These are phyloP conservation scores for Listronotus bonariensis DNA, from an alignment of 1,140 invertebrate species.

Conservation along the genomic window DNA sequence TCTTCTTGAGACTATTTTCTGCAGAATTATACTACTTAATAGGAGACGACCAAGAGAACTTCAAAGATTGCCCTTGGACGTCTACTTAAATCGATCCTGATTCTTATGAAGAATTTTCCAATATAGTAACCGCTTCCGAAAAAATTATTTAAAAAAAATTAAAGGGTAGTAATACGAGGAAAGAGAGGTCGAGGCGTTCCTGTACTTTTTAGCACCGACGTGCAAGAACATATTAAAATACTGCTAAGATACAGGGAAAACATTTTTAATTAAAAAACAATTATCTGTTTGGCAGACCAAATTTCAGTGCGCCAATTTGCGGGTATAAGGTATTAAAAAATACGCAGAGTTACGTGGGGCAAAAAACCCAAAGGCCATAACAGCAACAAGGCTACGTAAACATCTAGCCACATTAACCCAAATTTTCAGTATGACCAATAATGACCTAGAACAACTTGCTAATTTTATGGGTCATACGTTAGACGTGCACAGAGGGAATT, in stretches of 20 bases:
- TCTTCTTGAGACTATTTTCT: too few species aligned
- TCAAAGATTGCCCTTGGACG: too few species aligned
- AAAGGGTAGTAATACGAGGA: constrained; percentile 37
- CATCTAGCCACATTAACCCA: constrained; percentile 52
- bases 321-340: constrained; percentile 48
- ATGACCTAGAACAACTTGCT: constrained; percentile 48
- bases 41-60: too few species aligned
- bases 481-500: constrained; percentile 28
- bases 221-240: constrained; percentile 36
- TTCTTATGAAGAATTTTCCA: constrained; percentile 36
- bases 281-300: constrained; percentile 44
- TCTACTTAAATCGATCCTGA: too few species aligned
- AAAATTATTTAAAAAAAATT: constrained; percentile 35
- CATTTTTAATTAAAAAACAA: constrained; percentile 17
- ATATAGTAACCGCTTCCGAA: constrained; percentile 25
- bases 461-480: constrained; percentile 49
- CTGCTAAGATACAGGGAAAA: constrained; percentile 19
- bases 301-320: constrained; percentile 28
- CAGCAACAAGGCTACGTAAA: constrained; percentile 47
- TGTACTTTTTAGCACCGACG: constrained; percentile 34
- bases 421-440: constrained; percentile 47
- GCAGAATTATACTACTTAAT: too few species aligned
- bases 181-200: constrained; percentile 40
- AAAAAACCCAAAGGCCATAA: constrained; percentile 44
- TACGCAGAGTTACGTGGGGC: constrained; percentile 42